These are phyloP conservation scores for Rugalucina vietnamica DNA, from an alignment of 2,888 invertebrate genomes.

Conservation along the genomic window DNA sequence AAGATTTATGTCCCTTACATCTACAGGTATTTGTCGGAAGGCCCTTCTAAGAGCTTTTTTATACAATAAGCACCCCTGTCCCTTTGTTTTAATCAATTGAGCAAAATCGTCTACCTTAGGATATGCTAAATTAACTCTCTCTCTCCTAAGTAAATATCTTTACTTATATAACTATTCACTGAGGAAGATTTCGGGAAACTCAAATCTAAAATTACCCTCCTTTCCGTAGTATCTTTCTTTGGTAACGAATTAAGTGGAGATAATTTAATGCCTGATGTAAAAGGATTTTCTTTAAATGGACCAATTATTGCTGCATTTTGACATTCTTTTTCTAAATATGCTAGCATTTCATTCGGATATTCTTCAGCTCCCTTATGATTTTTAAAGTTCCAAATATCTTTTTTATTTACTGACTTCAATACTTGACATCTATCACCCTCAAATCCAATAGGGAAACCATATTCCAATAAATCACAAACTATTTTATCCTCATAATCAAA, in stretches of 20 bases:
- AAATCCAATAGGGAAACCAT: slow-evolving; percentile 11
- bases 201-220: background rate
- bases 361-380: background rate
- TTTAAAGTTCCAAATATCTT: background rate
- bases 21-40: background rate
- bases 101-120: slow-evolving; percentile 4
- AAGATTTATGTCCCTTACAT: background rate
- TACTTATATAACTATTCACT: background rate
- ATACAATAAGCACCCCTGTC: background rate
- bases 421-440: background rate
- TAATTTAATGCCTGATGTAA: background rate
- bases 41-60: background rate
- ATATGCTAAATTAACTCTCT: background rate
- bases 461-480: slow-evolving; percentile 20
- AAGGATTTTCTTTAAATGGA: background rate
- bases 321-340: slow-evolving; percentile 9
- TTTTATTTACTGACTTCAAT: background rate
- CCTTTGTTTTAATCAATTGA: background rate
- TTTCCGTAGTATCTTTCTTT: background rate
- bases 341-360: background rate
- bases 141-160: background rate
- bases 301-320: background rate
- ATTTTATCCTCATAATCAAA: too few relatives aligned
- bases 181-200: background rate
- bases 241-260: slow-evolving; percentile 1